These are phyloP conservation scores for Subacronicta megacephala DNA, from an alignment of 2,888 invertebrate species.

Conservation along the genomic window DNA sequence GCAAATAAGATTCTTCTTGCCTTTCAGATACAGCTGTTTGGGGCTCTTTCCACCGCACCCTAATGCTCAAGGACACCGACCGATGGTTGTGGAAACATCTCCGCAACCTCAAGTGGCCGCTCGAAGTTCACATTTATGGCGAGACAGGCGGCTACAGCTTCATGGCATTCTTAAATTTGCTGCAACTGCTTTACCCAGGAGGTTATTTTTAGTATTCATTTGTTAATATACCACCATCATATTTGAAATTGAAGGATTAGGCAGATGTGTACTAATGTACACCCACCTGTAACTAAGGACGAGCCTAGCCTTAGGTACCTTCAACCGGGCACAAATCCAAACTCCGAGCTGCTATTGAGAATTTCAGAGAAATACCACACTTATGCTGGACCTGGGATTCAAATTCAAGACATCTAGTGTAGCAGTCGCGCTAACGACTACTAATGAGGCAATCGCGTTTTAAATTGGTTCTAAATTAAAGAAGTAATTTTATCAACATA, in stretches of 20 bases:
- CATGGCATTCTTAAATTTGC: conserved; percentile 78
- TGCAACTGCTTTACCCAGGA: conserved; percentile 79
- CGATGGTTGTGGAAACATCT: conserved; percentile 66
- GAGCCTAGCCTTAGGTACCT: too few species aligned
- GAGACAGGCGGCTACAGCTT: conserved; percentile 69
- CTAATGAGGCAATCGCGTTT: too few species aligned
- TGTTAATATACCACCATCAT: too few species aligned
- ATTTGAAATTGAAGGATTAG: too few species aligned
- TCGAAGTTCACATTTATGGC: conserved; percentile 74
- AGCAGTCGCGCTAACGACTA: too few species aligned
- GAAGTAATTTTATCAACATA: not conserved
- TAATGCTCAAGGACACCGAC: conserved; percentile 67
- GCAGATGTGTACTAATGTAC: too few species aligned
- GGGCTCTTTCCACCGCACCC: conserved; percentile 81
- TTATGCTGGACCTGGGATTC: too few species aligned
- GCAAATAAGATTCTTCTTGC: not conserved
- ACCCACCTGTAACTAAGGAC: too few species aligned
- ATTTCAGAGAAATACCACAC: too few species aligned
- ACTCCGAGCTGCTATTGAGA: too few species aligned
- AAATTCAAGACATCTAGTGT: too few species aligned
- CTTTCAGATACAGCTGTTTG: conserved; percentile 72
- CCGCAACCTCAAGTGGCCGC: conserved; percentile 74
- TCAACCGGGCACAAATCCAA: too few species aligned
- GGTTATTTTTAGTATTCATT: conserved; percentile 63
- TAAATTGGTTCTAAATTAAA: not conserved